Percentiles rank a stretch among this genome's conserved stretches.
phyloP scores from a whole-genome alignment of 2,888 invertebrate species.

The Stramonita haemastoma region DNA sequence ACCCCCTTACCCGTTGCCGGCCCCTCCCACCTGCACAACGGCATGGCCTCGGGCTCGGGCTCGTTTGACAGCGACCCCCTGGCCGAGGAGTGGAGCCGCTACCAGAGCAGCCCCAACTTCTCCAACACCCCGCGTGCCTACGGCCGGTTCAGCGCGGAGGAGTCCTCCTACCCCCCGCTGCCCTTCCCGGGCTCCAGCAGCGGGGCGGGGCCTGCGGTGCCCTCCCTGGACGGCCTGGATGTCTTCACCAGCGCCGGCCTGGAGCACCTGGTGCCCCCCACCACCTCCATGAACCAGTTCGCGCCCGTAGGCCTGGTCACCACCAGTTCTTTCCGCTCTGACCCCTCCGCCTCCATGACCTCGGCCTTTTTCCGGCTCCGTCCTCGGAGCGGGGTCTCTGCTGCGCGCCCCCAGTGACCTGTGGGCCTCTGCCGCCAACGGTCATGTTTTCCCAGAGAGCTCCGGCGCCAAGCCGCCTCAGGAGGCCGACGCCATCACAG shows the following conservation, averaged over 20 bases:
- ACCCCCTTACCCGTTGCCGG: neutral
- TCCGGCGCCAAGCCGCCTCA: neutral
- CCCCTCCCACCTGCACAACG: neutral
- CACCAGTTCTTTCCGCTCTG: neutral
- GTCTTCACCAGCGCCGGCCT: neutral
- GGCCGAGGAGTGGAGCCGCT: neutral
- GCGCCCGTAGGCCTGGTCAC: constrained; percentile 9
- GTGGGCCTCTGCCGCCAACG: neutral
- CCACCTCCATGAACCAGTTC: neutral
- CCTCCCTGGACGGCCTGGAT: neutral
- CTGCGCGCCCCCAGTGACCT: neutral
- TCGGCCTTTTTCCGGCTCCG: constrained; percentile 1
- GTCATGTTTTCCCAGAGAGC: neutral
- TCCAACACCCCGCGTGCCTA: neutral
- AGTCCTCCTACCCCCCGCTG: neutral
- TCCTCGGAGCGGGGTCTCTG: neutral
- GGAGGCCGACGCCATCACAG: neutral
- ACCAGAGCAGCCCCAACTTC: neutral
- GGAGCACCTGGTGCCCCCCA: neutral
- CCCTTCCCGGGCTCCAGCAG: neutral
- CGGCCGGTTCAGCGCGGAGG: neutral
- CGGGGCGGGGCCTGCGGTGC: neutral
- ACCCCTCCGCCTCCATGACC: neutral
- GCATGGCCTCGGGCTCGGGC: neutral
- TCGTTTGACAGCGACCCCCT: neutral